A percentile compares a stretch with the other conserved stretches of the same genome.
Evolutionary conservation across 2,113 vertebrate genomes (phyloP).

Genomic region (Larimichthys crocea): DNA sequence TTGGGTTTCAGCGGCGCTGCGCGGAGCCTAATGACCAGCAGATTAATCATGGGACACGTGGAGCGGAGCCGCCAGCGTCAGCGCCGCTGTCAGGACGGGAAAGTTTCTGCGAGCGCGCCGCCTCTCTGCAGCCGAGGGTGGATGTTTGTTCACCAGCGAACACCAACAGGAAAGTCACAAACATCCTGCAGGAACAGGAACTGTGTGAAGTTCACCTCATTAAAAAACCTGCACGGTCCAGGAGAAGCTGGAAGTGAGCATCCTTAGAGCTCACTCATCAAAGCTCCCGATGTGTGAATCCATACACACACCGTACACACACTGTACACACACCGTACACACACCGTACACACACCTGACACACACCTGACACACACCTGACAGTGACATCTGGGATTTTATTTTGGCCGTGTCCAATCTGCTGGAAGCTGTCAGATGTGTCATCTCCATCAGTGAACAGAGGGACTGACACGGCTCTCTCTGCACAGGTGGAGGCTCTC

Average conservation of each 20-base stretch:
- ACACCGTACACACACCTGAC: too few species aligned
- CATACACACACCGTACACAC: not conserved
- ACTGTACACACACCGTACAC: too few species aligned
- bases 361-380: too few species aligned
- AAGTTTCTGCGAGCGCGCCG: not conserved
- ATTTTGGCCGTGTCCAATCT: too few species aligned
- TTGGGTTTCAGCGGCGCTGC: slow-evolving; percentile 62
- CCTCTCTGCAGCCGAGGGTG: not conserved
- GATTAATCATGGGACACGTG: slow-evolving; percentile 74
- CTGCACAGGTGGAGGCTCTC: too few species aligned
- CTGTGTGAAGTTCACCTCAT: not conserved
- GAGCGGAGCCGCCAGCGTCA: slow-evolving; percentile 22
- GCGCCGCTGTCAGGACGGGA: slow-evolving; percentile 5
- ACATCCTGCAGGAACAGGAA: not conserved
- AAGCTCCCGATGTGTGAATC: not conserved
- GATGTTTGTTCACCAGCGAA: not conserved
- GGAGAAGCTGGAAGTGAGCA: too few species aligned
- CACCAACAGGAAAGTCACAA: too few species aligned
- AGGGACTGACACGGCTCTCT: too few species aligned
- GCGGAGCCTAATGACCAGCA: slow-evolving; percentile 63
- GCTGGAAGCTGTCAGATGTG: too few species aligned
- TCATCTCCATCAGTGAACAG: too few species aligned
- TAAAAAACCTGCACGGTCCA: not conserved
- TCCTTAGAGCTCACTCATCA: too few species aligned
- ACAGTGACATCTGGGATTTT: too few species aligned